These are phyloP conservation scores for Patiria miniata DNA, from an alignment of 35 echinoderm and acorn worm genomes.

Conservation along the genomic window DNA sequence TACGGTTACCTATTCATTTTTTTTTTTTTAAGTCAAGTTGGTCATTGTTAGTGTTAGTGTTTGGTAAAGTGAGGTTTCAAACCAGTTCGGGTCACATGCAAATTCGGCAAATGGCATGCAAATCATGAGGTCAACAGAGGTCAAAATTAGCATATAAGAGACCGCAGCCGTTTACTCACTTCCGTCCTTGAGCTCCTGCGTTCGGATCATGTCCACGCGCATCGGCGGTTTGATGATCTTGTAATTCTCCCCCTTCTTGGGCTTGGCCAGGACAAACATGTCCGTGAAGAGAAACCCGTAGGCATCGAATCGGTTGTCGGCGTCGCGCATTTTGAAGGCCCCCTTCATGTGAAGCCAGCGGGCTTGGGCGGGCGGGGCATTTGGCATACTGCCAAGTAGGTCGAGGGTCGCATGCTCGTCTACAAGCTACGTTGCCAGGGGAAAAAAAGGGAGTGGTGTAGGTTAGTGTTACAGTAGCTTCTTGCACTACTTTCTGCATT, in stretches of 20 bases:
- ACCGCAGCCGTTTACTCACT: constrained; percentile 74
- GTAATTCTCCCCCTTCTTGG: constrained; percentile 61
- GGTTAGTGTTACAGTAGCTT: no score
- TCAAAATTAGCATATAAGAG: background rate
- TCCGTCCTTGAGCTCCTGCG: constrained; percentile 74
- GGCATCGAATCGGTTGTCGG: constrained; percentile 49
- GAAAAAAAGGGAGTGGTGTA: no score
- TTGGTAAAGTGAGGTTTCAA: no score
- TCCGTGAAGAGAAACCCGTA: constrained; percentile 87
- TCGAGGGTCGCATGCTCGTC: constrained; percentile 57
- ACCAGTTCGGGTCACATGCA: no score
- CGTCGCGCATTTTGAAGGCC: constrained; percentile 59
- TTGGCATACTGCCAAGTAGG: constrained; percentile 53
- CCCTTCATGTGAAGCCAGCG: constrained; percentile 75
- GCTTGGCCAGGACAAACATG: constrained; percentile 70
- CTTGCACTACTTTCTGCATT: constrained; percentile 7
- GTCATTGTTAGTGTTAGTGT: no score
- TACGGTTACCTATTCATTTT: no score
- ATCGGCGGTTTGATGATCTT: constrained; percentile 71
- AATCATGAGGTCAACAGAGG: no score
- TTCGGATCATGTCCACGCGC: constrained; percentile 71
- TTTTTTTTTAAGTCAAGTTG: no score
- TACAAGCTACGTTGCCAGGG: constrained; percentile 51
- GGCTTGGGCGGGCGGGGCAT: constrained; percentile 48
- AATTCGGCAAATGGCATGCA: no score